These are phyloP conservation scores for Bimastos eiseni DNA, from an alignment of 2,888 invertebrate genomes.

Conservation along the genomic window DNA sequence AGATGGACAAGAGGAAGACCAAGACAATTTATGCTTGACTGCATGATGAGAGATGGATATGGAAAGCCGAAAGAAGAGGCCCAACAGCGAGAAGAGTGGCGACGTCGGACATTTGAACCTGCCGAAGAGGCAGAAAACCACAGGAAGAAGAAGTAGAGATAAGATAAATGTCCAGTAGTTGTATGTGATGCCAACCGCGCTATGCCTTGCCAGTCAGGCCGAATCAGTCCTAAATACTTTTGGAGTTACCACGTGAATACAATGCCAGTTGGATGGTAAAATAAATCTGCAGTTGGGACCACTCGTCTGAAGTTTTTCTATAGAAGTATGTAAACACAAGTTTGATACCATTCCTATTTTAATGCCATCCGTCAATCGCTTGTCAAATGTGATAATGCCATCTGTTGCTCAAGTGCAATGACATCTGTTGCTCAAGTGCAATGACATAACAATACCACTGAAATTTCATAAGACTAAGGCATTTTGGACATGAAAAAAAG, in stretches of 20 bases:
- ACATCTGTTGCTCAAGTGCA: too few species aligned
- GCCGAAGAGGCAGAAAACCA: too few species aligned
- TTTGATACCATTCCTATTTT: neutral
- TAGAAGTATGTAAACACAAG: neutral
- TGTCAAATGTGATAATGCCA: conserved; percentile 2
- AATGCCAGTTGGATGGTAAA: neutral
- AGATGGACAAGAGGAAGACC: too few species aligned
- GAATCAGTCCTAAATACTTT: neutral
- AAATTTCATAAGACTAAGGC: too few species aligned
- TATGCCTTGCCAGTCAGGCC: neutral
- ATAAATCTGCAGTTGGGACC: neutral
- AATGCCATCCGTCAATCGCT: neutral
- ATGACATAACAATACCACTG: neutral
- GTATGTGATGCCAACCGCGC: too few species aligned
- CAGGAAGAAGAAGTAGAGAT: too few species aligned
- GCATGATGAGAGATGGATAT: too few species aligned
- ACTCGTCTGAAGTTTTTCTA: neutral
- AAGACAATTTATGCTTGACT: too few species aligned
- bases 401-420: neutral
- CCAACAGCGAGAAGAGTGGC: too few species aligned
- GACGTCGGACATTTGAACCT: too few species aligned
- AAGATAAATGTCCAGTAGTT: too few species aligned
- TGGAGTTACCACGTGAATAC: neutral
- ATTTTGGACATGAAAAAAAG: neutral
- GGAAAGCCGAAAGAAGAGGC: too few species aligned